Conservation (phyloP, 2,797 vertebrate genomes). For the Aldrovandia affinis region DNA sequence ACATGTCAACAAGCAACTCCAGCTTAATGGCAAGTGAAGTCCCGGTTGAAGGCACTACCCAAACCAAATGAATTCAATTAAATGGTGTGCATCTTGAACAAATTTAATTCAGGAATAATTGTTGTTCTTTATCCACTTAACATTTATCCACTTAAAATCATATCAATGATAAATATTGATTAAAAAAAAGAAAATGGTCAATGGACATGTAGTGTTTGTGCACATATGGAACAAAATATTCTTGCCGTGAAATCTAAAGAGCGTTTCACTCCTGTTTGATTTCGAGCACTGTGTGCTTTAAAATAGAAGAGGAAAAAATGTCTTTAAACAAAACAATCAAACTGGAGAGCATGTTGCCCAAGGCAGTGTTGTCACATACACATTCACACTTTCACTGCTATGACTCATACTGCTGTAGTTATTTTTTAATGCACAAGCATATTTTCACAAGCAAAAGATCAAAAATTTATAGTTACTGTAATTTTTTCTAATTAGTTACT, state of each 20-base stretch:
- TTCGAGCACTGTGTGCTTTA: background rate
- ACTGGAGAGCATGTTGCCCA: slow-evolving; percentile 12
- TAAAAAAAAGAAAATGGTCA: no score
- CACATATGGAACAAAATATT: no score
- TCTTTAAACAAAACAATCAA: no score
- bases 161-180: no score
- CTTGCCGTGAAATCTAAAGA: no score
- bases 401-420: slow-evolving; percentile 41
- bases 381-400: slow-evolving; percentile 30
- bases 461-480: no score
- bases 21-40: slow-evolving; percentile 55
- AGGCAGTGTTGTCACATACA: background rate
- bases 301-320: background rate
- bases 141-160: background rate
- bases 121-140: slow-evolving; percentile 57
- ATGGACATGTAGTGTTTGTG: no score
- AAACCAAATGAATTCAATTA: slow-evolving; percentile 59
- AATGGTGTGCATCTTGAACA: slow-evolving; percentile 55
- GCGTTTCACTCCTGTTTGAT: no score
- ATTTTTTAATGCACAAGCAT: slow-evolving; percentile 36
- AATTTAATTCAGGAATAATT: slow-evolving; percentile 50
- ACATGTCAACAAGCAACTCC: slow-evolving; percentile 55
- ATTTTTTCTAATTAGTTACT: no score
- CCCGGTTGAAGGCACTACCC: slow-evolving; percentile 39
- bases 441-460: slow-evolving; percentile 5